Percentiles rank a stretch among this genome's conserved stretches.
Conservation (phyloP, 1,140 invertebrate genomes). For the Procambarus virginalis region DNA sequence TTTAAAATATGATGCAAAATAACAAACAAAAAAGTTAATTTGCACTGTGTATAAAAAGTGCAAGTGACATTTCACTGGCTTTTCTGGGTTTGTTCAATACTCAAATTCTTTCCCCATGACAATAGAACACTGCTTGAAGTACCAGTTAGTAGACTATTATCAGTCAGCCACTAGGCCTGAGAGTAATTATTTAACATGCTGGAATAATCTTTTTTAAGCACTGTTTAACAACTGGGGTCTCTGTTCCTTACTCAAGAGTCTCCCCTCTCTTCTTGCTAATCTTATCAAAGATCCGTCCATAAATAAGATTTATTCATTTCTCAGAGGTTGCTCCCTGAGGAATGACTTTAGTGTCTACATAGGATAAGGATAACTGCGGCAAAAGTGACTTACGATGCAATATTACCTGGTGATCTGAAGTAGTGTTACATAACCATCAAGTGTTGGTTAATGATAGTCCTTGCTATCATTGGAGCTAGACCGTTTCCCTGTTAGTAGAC, state of each 20-base stretch:
- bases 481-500: conserved; percentile 18
- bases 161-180: background rate
- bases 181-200: background rate
- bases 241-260: conserved; percentile 13
- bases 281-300: conserved; percentile 48
- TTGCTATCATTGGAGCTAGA: conserved; percentile 6
- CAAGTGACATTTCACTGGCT: background rate
- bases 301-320: conserved; percentile 12
- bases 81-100: background rate
- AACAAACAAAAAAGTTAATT: background rate
- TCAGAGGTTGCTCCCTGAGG: background rate
- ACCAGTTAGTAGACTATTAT: background rate
- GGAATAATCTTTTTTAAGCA: background rate
- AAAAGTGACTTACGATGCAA: conserved; percentile 56
- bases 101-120: background rate
- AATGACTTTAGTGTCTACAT: background rate
- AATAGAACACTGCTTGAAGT: background rate
- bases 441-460: conserved; percentile 34
- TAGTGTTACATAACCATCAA: background rate
- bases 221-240: background rate
- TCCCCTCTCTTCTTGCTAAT: conserved; percentile 32
- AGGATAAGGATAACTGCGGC: conserved; percentile 49
- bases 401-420: conserved; percentile 11
- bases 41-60: background rate
- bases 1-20: background rate